Evolutionary conservation across 2,113 vertebrate species (phyloP).

Genomic region (Cathartes aura): DNA sequence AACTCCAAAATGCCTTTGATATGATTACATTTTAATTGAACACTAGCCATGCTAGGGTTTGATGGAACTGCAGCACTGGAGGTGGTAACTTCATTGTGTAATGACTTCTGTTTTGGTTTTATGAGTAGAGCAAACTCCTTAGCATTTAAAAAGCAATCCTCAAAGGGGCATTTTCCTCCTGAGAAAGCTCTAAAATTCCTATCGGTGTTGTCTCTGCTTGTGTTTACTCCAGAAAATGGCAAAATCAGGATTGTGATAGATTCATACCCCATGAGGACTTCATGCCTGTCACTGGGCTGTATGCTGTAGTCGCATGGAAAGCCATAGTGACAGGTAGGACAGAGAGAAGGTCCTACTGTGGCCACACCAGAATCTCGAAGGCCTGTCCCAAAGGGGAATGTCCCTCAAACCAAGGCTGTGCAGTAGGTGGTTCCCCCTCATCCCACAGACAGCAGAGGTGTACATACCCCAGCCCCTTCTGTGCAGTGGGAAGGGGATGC

Average conservation of each 20-base stretch:
- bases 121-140: neutral
- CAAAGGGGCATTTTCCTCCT: neutral
- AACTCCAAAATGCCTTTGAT: neutral
- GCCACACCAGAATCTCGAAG: neutral
- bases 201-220: accelerated
- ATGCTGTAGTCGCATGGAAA: neutral
- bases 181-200: accelerated
- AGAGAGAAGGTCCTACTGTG: neutral
- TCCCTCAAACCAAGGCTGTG: neutral
- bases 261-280: accelerated
- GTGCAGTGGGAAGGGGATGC: accelerated
- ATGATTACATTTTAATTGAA: slow-evolving; percentile 28
- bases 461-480: neutral
- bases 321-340: neutral
- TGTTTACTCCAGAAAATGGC: neutral
- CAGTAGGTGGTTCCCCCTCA: neutral
- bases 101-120: neutral
- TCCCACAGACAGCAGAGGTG: neutral
- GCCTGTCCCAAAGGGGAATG: neutral
- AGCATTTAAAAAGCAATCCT: neutral
- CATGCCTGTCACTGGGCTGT: neutral
- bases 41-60: neutral
- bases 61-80: neutral
- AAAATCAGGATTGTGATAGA: neutral
- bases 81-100: neutral